Evolutionary conservation across 2,797 vertebrate species (phyloP), one percentile per base, ranked within the genome.

Genomic region (Pyrocephalus nanus): DNA sequence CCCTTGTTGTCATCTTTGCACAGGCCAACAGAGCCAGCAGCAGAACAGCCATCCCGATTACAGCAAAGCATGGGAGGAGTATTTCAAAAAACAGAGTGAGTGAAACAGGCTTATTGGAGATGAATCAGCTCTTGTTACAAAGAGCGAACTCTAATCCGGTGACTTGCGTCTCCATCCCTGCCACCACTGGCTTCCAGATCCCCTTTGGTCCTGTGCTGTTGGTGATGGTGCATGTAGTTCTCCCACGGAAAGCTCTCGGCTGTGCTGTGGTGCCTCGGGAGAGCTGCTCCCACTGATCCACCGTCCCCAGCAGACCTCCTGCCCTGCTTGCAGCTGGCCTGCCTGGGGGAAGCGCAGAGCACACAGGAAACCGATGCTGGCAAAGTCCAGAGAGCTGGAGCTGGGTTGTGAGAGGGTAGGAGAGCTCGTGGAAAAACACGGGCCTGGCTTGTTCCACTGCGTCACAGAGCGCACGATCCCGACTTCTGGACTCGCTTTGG

Each of bases 51-150:
- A 98, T 96, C 98, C 99, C 0, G 98, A 99, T 97, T 99, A 99
- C 98, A 99, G 98, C 98, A 99, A 99, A 97, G 98, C 98, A 72
- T 99, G 99, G 99, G 99, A 99, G 97, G 98, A 99, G 97, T 98
- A 96, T 98, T 99, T 99, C 98, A 99, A 99, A 97, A 99, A 99
- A 94, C 99, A 99, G 98, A 98, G 99, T 99, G 98, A 96, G 98
- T 98, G 95, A 74, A 45, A 32, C 71, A 38, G 79, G 94, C 89
- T 60, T 36, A 11, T 26, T 80, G 54, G 91, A 96, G 96, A 74
- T 55, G 42, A 69, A 71, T 27, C 51, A n/a, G 15, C 83, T 88
- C 82, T 45, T 21, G 34, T 64, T 40, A 23, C n/a, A 45, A 42
- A 36, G 72, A 92, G 72, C 65, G 71, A 23, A 58, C 81, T 62